Conservation (phyloP, 2,888 invertebrate species). For the Drosophila nigricruria region DNA sequence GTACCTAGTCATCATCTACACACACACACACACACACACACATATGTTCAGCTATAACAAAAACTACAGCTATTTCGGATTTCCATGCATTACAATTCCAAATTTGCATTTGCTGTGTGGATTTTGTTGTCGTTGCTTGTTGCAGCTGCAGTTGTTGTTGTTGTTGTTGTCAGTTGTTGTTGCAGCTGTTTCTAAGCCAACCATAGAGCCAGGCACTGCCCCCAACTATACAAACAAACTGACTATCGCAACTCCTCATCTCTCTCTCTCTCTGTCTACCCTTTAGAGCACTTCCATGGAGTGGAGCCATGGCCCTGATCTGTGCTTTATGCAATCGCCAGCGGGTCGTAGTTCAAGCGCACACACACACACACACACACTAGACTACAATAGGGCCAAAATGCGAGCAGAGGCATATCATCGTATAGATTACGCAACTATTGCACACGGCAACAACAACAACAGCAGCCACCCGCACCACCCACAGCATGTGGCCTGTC, state of each 20-base stretch:
- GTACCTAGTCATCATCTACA: background rate
- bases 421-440: conserved; percentile 78
- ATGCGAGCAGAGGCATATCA: conserved; percentile 67
- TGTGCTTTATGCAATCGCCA: conserved; percentile 32
- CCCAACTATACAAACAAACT: conserved; percentile 41
- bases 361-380: conserved; percentile 20
- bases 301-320: conserved; percentile 24
- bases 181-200: conserved; percentile 57
- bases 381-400: conserved; percentile 50
- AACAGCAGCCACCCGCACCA: conserved; percentile 9
- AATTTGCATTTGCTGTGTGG: conserved; percentile 63
- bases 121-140: conserved; percentile 28
- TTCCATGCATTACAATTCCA: conserved; percentile 58
- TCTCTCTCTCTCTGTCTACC: background rate
- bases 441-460: conserved; percentile 39
- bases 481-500: conserved; percentile 24
- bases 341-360: conserved; percentile 53
- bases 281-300: background rate
- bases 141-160: conserved; percentile 11
- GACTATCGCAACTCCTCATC: background rate
- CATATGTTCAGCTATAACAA: conserved; percentile 23
- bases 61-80: conserved; percentile 46
- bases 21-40: background rate
- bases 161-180: conserved; percentile 21
- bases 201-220: conserved; percentile 26